Evolutionary conservation across 2,113 vertebrate genomes (phyloP).

Genomic region (Ceyx melanurus): DNA sequence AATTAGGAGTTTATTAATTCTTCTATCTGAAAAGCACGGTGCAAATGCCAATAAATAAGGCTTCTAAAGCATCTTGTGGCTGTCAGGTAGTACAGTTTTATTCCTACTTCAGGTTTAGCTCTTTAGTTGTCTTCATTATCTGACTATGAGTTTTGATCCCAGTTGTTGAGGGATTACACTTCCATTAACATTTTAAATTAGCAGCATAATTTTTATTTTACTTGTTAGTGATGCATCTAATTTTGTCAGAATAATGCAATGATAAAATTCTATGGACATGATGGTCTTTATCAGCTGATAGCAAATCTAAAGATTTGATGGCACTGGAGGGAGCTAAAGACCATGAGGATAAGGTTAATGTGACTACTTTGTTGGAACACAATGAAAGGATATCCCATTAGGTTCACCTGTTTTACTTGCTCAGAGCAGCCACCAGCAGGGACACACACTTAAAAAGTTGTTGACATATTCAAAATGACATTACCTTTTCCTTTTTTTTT

Average conservation of each 20-base stretch:
- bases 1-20: not conserved
- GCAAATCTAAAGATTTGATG: not conserved
- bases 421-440: not conserved
- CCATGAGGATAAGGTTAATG: not conserved
- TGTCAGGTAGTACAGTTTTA: not conserved
- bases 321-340: slow-evolving; percentile 43
- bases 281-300: not conserved
- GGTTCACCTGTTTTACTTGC: not conserved
- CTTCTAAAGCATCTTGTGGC: not conserved
- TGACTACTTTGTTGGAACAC: not conserved
- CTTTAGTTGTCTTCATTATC: not conserved
- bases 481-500: not conserved
- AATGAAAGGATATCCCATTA: not conserved
- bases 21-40: not conserved
- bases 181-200: not conserved
- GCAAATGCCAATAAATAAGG: not conserved
- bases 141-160: not conserved
- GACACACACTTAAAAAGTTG: not conserved
- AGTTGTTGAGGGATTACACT: not conserved
- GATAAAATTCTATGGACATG: not conserved
- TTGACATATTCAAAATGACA: not conserved
- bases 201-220: not conserved
- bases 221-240: not conserved
- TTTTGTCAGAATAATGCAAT: not conserved
- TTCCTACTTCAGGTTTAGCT: not conserved